Base-by-base conservation (phyloP, 2,797 vertebrate genomes). In the Mormyrops boulengeri region DNA sequence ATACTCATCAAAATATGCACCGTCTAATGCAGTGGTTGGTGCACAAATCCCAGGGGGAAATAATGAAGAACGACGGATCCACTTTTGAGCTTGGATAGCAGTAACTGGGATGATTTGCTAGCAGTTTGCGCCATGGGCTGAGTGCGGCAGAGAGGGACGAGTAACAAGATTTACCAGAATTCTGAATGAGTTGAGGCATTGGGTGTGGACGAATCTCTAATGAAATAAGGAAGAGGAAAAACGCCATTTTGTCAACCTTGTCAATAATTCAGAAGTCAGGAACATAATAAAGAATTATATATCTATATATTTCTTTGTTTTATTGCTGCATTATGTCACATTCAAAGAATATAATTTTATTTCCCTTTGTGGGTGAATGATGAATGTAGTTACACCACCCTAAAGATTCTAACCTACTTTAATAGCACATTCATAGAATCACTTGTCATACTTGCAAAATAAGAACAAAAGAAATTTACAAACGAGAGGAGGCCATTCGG, bases 21-120 rank as follows among this genome's bases (percentile, higher is more conserved):
- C 0, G 87, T 89, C 12, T 91, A 88, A 91, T 92, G 92, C 77
- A 89, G 89, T 84, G 90, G 88, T 89, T 90, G 41, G 26, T 60
- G 89, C 88, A 82, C 88, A 55, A 89, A 30, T 26, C 50, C 62
- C 86, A 87, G 50, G 90, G 85, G 49, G 47, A 69, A 73, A 91
- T 89, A 89, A 91, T 55, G 87, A 57, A 90, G 66, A 92, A 87
- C 89, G 88, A 90, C 49, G 55, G 57, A 34, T 89, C 53, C 77
- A 62, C 44, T 62, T 88, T 90, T 60, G 53, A 22, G 52, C 90
- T 87, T 90, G 90, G 92, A 92, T 93, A 91, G 92, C 90, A 92
- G 91, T 92, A 93, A 94, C 91, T 91, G 92, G 88, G 92, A 93
- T 87, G 89, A 82, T 62, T n/a, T 66, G 90, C 92, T 92, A 93